Evolutionary conservation across 2,888 invertebrate genomes (phyloP).

Genomic region (Plemyria rubiginata): DNA sequence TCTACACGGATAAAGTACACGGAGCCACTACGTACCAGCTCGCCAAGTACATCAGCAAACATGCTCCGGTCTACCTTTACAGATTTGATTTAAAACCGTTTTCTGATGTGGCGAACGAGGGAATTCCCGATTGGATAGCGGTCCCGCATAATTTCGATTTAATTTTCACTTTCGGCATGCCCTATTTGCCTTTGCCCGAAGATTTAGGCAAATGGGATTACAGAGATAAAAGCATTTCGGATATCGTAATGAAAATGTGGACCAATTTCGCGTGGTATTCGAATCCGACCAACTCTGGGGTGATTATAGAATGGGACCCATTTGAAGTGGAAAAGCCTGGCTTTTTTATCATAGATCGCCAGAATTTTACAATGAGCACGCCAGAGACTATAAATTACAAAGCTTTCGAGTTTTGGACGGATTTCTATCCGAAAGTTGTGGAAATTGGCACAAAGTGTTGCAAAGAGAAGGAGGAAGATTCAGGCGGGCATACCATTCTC

Average conservation of each 20-base stretch:
- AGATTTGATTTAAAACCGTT: slow-evolving; percentile 91
- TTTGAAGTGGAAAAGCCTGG: slow-evolving; percentile 88
- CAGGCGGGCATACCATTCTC: slow-evolving; percentile 59
- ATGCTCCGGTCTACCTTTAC: slow-evolving; percentile 88
- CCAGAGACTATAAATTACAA: slow-evolving; percentile 88
- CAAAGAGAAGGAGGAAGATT: slow-evolving; percentile 82
- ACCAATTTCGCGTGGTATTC: slow-evolving; percentile 91
- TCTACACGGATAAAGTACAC: slow-evolving; percentile 90
- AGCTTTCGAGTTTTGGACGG: slow-evolving; percentile 93
- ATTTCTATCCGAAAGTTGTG: slow-evolving; percentile 91
- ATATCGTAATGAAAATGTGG: slow-evolving; percentile 92
- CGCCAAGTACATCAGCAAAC: slow-evolving; percentile 87
- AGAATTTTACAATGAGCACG: slow-evolving; percentile 91
- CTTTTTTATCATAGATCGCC: slow-evolving; percentile 89
- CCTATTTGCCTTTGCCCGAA: slow-evolving; percentile 87
- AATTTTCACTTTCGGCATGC: slow-evolving; percentile 92
- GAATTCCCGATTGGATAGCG: slow-evolving; percentile 90
- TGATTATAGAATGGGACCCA: slow-evolving; percentile 90
- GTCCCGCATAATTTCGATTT: slow-evolving; percentile 93
- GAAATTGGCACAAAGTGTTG: slow-evolving; percentile 91
- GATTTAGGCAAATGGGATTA: slow-evolving; percentile 89
- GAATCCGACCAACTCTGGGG: slow-evolving; percentile 88
- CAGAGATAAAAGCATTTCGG: slow-evolving; percentile 91
- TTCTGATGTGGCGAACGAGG: slow-evolving; percentile 86
- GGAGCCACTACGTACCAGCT: slow-evolving; percentile 89